Evolutionary conservation across 2,113 vertebrate species (phyloP), one percentile per base, ranked within the genome.

Genomic region (Anarhynchus alexandrinus): DNA sequence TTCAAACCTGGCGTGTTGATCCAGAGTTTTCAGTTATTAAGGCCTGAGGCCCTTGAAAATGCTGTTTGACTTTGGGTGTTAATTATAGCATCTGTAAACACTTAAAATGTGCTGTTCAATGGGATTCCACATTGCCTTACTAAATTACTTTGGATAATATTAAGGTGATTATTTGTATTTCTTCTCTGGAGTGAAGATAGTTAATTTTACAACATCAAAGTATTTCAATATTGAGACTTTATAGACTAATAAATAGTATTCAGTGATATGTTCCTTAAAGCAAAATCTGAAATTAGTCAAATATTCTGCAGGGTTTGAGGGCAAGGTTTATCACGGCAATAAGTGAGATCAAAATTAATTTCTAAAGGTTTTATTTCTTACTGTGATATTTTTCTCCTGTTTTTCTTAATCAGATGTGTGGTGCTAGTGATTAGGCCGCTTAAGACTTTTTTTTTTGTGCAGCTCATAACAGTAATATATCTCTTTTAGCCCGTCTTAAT

Each of bases 401-500:
- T 52, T 52, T 82, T 30, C 6, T 82, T 86, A 59, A 72, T 84
- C 16, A 76, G 42, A 66, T 26, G 4, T 43, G 12, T 77, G 43
- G 19, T 88, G 36, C 65, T 82, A 52, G n/a, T 76, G 26, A 29
- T 70, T 78, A 80, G 49, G 67, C 64, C 16, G 2, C n/a, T 82
- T 49, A 52, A 89, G 66, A 59, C 26, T 14, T 27, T 7, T n/a
- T 7, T n/a, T 73, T 82, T 82, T 65, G 52, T 40, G 18, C 18
- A 61, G 19, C 45, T 95, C 86, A 1, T 97, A 95, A 96, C 76
- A 85, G 18, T 65, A 64, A 83, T 76, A 27, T 97, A 29, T 97
- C 67, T 97, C 26, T 98, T 98, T 61, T 96, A 99, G 99, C 98
- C 62, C 98, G 97, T 94, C 98, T 99, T 94, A 98, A 98, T 97